A percentile compares a stretch with the other conserved stretches of the same genome.
phyloP scores from a whole-genome alignment of 2,888 invertebrate genomes.

The Agrilus cyanescens region DNA sequence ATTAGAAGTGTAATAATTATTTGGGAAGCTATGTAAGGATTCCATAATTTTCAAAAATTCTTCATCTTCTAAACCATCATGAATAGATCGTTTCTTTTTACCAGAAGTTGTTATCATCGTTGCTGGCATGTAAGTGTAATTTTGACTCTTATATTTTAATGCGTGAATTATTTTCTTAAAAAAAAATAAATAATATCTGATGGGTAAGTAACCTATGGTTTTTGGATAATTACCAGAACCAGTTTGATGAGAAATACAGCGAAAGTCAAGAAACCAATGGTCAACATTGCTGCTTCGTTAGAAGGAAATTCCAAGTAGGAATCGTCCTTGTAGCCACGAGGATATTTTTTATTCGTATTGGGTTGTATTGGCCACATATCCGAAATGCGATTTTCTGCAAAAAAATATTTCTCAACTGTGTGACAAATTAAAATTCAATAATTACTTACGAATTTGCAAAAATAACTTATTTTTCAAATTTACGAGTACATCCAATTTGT shows the following conservation, averaged over 20 bases:
- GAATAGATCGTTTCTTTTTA: too few species aligned
- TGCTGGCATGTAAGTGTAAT: too few species aligned
- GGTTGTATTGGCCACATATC: conserved; percentile 17
- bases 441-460: conserved; percentile 50
- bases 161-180: too few species aligned
- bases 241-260: conserved; percentile 75
- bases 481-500: conserved; percentile 47
- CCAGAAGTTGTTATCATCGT: too few species aligned
- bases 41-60: too few species aligned
- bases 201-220: too few species aligned
- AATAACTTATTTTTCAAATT: conserved; percentile 48
- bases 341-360: conserved; percentile 12
- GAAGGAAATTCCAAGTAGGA: conserved; percentile 63
- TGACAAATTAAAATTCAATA: neutral
- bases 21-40: too few species aligned
- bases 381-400: conserved; percentile 20
- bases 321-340: conserved; percentile 25
- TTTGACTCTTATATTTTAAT: too few species aligned
- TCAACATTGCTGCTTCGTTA: conserved; percentile 68
- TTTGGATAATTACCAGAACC: conserved; percentile 51
- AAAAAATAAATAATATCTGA: too few species aligned
- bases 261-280: conserved; percentile 74
- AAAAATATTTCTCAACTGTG: neutral
- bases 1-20: too few species aligned
- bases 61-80: too few species aligned